Evolutionary conservation across 92 coral and sea anemone genomes (phyloP), one percentile per base, ranked within the genome.

Genomic region (Bergia sp.): DNA sequence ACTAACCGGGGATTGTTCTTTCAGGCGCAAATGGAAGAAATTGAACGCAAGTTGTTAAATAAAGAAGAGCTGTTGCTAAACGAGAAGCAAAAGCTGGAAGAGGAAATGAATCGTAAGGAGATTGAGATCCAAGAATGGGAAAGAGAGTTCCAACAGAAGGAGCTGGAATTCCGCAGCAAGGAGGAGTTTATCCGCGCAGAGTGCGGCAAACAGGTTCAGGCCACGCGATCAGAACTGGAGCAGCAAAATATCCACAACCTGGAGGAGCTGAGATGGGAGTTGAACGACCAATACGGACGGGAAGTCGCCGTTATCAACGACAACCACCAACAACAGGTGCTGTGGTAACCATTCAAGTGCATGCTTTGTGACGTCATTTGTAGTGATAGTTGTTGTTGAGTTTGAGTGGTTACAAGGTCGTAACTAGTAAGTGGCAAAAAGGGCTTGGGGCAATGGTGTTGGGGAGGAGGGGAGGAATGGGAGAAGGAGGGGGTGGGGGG

Each of bases 251-350:
- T 96, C 38, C 88, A 83, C 71, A 93, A 94, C 69, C 84, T 95
- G 88, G 96, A 95, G 42, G 97, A 90, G 88, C 85, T 97, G 38
- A 93, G 97, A 84, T 94, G 95, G 18, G 98, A 95, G 82, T 82
- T 97, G 91, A 96, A 94, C 80, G 96, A 93, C 64, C 95, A 92
- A 37, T 95, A 94, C 85, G 92, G 93, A 57, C 96, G 88, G 37
- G 98, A 97, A 79, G 89, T 97, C 57, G 92, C 91, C n/a, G 89
- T 84, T 57, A 90, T 97, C 45, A 81, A 86, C 82, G 89, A 94
- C 61, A 83, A 89, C 73, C 98, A 97, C 83, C 95, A 86, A 75
- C 94, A 95, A 77, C 98, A 97, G 99, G 99, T 97, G 99, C 90
- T 93, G 96, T 97, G 96, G 92, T 95, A 89, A 86, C 45, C 77